Percentiles rank a stretch among this genome's conserved stretches.
Evolutionary conservation across 2,797 vertebrate genomes (phyloP).

Genomic region (Lerista edwardsae): DNA sequence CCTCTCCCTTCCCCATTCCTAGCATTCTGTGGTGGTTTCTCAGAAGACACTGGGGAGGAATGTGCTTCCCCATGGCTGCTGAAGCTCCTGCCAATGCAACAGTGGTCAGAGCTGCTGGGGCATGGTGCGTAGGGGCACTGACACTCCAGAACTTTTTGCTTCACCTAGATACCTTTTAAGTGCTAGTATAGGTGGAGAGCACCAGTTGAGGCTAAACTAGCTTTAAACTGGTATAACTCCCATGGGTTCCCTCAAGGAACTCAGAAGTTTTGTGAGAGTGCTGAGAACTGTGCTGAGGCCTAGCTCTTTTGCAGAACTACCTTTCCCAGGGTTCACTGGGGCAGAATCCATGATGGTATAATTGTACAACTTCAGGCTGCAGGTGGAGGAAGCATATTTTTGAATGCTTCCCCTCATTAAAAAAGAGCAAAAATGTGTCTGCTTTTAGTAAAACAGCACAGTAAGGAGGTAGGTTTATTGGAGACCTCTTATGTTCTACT

Average conservation of each 20-base stretch:
- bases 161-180: too few species aligned
- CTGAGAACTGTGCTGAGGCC: not conserved
- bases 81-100: rapidly evolving
- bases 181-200: not conserved
- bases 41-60: not conserved
- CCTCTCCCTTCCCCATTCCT: conserved; percentile 14
- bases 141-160: not conserved
- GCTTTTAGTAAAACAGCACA: not conserved
- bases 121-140: not conserved
- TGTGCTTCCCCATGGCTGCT: not conserved
- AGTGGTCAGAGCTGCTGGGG: conserved; percentile 48
- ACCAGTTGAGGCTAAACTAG: not conserved
- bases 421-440: not conserved
- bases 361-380: not conserved
- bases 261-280: too few species aligned
- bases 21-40: conserved; percentile 55
- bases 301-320: not conserved
- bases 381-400: not conserved
- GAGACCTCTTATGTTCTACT: not conserved
- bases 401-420: not conserved
- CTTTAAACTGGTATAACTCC: too few species aligned
- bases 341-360: not conserved
- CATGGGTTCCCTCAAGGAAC: not conserved
- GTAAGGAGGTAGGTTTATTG: not conserved
- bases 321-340: not conserved